Evolutionary conservation across 2,888 invertebrate species (phyloP).

Genomic region (Osedax fenrisi): DNA sequence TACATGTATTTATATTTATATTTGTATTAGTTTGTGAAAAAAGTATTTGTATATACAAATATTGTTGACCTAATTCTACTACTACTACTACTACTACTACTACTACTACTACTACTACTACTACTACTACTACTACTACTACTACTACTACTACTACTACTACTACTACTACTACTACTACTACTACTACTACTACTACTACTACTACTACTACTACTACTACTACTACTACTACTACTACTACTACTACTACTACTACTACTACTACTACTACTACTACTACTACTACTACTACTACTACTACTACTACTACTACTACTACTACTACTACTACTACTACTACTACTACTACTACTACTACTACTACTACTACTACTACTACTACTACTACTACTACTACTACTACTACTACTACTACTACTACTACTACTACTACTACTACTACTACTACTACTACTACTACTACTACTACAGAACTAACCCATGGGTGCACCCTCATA

Average conservation of each 20-base stretch:
- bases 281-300: slow-evolving; percentile 32
- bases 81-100: slow-evolving; percentile 29
- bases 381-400: background rate
- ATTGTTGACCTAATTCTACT: background rate
- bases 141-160: slow-evolving; percentile 30
- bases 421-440: background rate
- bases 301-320: slow-evolving; percentile 29
- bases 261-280: slow-evolving; percentile 33
- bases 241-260: slow-evolving; percentile 30
- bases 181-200: slow-evolving; percentile 30
- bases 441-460: background rate
- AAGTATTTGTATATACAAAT: too few relatives aligned
- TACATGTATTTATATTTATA: too few relatives aligned
- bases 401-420: background rate
- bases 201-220: slow-evolving; percentile 28
- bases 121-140: slow-evolving; percentile 28
- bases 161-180: slow-evolving; percentile 31
- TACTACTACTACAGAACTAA: too few relatives aligned
- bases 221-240: slow-evolving; percentile 29
- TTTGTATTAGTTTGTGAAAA: too few relatives aligned
- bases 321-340: slow-evolving; percentile 31
- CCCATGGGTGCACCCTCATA: too few relatives aligned
- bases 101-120: slow-evolving; percentile 31
- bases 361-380: slow-evolving; percentile 22
- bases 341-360: slow-evolving; percentile 31